phyloP scores from a whole-genome alignment of 30 jellyfish, hydroid and myxozoan genomes.

The Turritopsis dohrnii region DNA sequence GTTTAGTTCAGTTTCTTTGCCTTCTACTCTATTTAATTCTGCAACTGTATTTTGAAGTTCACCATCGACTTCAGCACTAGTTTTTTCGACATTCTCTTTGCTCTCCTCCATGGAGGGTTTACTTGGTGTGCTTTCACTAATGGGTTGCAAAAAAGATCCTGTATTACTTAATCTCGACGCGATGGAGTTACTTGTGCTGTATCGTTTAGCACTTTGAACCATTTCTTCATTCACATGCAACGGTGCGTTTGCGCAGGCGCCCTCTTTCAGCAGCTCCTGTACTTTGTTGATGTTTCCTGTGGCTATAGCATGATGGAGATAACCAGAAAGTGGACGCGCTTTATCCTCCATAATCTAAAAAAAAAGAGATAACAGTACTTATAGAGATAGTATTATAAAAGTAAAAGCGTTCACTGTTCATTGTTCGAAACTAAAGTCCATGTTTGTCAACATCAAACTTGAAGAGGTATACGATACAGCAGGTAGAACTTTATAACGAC shows the following conservation, averaged over 20 bases:
- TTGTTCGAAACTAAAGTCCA: too few species aligned
- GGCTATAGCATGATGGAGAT: slow-evolving; percentile 41
- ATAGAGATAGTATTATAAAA: too few species aligned
- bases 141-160: not conserved
- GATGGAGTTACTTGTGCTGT: slow-evolving; percentile 15
- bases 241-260: slow-evolving; percentile 11
- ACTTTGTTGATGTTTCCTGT: slow-evolving; percentile 25
- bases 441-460: too few species aligned
- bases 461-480: too few species aligned
- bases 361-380: not conserved
- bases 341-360: slow-evolving; percentile 9
- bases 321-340: slow-evolving; percentile 25
- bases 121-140: slow-evolving; percentile 12
- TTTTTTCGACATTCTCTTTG: not conserved
- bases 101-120: not conserved
- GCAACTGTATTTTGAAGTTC: not conserved
- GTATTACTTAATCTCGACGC: not conserved
- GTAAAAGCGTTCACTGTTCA: too few species aligned
- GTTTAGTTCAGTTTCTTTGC: not conserved
- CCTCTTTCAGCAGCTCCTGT: slow-evolving; percentile 21
- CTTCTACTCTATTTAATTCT: not conserved
- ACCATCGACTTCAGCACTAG: not conserved
- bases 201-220: slow-evolving; percentile 27
- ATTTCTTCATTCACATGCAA: slow-evolving; percentile 15
- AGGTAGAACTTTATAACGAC: too few species aligned